phyloP scores from a whole-genome alignment of 2,888 invertebrate genomes.

The Drosophila borborema region DNA sequence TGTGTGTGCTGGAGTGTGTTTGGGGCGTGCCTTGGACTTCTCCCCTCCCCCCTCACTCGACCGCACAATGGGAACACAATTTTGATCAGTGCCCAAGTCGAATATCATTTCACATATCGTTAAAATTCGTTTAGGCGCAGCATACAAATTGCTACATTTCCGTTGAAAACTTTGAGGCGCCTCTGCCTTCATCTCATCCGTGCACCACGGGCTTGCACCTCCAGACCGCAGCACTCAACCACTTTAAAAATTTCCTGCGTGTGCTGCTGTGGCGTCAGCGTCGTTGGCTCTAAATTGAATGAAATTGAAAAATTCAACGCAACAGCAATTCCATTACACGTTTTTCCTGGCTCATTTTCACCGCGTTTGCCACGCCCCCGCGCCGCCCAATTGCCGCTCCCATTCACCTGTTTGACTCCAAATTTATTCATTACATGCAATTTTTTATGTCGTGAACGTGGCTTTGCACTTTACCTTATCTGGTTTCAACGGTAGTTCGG shows the following conservation, averaged over 20 bases:
- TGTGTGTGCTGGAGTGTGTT: not conserved
- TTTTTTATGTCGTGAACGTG: conserved; percentile 71
- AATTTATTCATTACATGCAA: conserved; percentile 83
- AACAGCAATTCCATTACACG: conserved; percentile 79
- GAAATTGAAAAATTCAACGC: conserved; percentile 83
- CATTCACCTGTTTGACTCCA: conserved; percentile 44
- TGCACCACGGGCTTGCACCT: not conserved
- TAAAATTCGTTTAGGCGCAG: conserved; percentile 82
- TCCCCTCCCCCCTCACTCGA: not conserved
- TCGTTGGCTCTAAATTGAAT: conserved; percentile 80
- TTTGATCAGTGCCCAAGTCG: conserved; percentile 74
- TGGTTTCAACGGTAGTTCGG: no score
- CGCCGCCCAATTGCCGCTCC: not conserved
- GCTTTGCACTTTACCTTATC: conserved; percentile 77
- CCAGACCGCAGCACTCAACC: conserved; percentile 34
- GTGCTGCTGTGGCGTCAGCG: conserved; percentile 52
- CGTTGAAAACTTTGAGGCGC: conserved; percentile 60
- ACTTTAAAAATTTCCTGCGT: conserved; percentile 60
- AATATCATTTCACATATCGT: conserved; percentile 83
- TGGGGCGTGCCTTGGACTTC: not conserved
- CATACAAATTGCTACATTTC: conserved; percentile 83
- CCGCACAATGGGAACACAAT: conserved; percentile 38
- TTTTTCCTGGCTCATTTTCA: conserved; percentile 79
- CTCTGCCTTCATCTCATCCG: not conserved
- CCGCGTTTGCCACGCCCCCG: conserved; percentile 50